Percentiles rank a stretch among this genome's conserved stretches.
phyloP scores from a whole-genome alignment of 2,888 invertebrate genomes.

The Automeris io region DNA sequence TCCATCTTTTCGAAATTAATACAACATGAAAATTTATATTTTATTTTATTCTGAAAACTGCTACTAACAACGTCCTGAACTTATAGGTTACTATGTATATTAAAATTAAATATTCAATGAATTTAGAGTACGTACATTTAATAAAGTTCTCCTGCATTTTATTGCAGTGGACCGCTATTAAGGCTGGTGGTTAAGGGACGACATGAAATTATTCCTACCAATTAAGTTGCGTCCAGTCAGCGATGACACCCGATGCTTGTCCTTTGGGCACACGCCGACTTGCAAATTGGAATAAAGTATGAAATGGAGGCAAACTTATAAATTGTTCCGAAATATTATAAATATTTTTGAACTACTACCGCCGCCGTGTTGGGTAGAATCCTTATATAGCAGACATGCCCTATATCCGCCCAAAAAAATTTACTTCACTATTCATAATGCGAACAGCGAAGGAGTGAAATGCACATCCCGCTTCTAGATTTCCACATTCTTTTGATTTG shows the following conservation, averaged over 20 bases:
- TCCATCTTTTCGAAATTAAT: no score
- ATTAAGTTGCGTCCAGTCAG: slow-evolving; percentile 36
- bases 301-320: slow-evolving; percentile 20
- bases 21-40: no score
- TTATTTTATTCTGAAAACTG: neutral
- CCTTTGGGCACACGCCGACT: slow-evolving; percentile 45
- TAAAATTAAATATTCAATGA: slow-evolving; percentile 16
- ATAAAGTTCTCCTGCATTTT: slow-evolving; percentile 32
- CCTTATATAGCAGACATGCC: no score
- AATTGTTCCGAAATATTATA: slow-evolving; percentile 9
- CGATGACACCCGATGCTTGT: slow-evolving; percentile 47
- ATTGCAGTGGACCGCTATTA: slow-evolving; percentile 43
- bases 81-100: neutral
- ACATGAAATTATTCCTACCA: slow-evolving; percentile 45
- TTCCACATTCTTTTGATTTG: no score
- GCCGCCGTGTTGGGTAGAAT: no score
- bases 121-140: slow-evolving; percentile 17
- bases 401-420: no score
- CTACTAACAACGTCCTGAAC: neutral
- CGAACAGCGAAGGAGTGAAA: no score
- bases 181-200: slow-evolving; percentile 33
- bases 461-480: no score
- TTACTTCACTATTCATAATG: no score
- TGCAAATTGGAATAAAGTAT: slow-evolving; percentile 29
- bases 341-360: no score